Percentiles rank a stretch among this genome's conserved stretches.
Evolutionary conservation across 2,888 invertebrate species (phyloP).

Genomic region (Hirtodrosophila histrioides): DNA sequence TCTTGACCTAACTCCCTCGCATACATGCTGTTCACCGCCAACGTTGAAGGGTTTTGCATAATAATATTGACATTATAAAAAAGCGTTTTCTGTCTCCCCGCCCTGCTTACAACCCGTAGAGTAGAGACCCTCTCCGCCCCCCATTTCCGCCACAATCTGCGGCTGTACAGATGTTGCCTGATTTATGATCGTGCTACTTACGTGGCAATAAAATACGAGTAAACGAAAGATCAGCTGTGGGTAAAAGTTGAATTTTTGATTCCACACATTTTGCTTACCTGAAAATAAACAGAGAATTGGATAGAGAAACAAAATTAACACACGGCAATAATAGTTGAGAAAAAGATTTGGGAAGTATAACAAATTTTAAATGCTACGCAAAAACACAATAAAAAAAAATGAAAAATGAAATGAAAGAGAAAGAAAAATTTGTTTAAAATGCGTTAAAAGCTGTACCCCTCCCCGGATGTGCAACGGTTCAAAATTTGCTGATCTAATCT

Average conservation of each 20-base stretch:
- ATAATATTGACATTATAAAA: conserved; percentile 66
- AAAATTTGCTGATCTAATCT: conserved; percentile 26
- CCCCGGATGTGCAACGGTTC: neutral
- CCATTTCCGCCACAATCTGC: conserved; percentile 14
- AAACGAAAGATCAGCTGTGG: conserved; percentile 51
- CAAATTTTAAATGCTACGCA: neutral
- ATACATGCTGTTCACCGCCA: conserved; percentile 15
- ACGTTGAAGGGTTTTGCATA: conserved; percentile 53
- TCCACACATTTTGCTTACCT: conserved; percentile 58
- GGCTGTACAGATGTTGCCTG: conserved; percentile 53
- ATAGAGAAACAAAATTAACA: conserved; percentile 18
- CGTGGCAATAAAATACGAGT: conserved; percentile 58
- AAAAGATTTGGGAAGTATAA: neutral
- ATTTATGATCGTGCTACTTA: conserved; percentile 75
- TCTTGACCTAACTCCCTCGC: neutral
- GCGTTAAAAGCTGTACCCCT: neutral
- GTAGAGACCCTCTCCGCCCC: neutral
- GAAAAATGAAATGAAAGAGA: neutral
- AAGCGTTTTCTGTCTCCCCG: conserved; percentile 15
- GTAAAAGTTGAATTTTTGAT: conserved; percentile 63
- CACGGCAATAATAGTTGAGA: conserved; percentile 21
- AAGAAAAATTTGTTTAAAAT: conserved; percentile 18
- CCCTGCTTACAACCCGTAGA: neutral
- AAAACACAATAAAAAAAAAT: neutral
- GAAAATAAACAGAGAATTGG: conserved; percentile 44